phyloP scores from a whole-genome alignment of 2,797 vertebrate species.

The Chiroxiphia lanceolata region DNA sequence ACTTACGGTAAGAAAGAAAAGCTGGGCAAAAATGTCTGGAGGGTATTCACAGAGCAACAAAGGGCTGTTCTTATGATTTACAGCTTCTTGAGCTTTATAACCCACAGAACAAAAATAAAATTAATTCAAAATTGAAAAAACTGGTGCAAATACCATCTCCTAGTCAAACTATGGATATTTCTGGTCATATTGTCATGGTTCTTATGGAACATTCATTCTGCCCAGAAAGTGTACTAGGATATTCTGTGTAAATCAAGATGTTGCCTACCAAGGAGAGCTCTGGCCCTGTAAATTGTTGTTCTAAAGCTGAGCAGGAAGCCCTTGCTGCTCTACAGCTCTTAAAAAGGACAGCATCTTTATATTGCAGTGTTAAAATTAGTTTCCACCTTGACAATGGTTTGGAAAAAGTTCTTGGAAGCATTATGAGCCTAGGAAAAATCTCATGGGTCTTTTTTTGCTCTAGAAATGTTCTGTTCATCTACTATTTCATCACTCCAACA shows the following conservation, averaged over 20 bases:
- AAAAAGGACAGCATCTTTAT: background rate
- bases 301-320: background rate
- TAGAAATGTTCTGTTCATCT: background rate
- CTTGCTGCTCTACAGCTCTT: background rate
- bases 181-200: background rate
- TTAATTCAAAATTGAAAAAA: background rate
- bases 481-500: background rate
- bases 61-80: background rate
- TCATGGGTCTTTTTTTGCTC: background rate
- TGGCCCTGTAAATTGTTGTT: background rate
- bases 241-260: background rate
- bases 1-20: background rate
- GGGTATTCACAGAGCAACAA: background rate
- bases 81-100: background rate
- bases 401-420: background rate
- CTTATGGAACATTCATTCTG: background rate
- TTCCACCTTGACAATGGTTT: background rate
- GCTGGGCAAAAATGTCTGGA: background rate
- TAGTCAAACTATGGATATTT: background rate
- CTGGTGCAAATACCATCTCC: background rate
- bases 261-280: background rate
- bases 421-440: background rate
- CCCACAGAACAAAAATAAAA: background rate
- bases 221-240: background rate
- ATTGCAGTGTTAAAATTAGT: background rate